Percentiles rank a stretch among this genome's conserved stretches.
Conservation (phyloP, 2,888 invertebrate species). For the Ctena decussata region DNA sequence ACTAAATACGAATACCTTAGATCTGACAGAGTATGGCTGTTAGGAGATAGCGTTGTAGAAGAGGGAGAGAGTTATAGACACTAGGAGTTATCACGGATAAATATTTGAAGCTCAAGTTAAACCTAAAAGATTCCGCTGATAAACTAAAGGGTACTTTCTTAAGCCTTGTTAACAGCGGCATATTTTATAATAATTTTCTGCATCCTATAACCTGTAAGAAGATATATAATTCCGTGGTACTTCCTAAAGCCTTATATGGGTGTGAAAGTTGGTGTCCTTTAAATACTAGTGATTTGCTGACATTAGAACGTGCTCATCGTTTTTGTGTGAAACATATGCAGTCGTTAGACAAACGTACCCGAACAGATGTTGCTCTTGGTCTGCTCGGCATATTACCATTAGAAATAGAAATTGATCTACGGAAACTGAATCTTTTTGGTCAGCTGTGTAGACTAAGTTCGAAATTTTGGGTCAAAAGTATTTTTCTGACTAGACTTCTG, state of each 20-base stretch:
- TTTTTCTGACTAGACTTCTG: constrained; percentile 6
- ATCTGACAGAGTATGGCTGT: background rate
- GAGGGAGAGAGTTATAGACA: background rate
- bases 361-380: constrained; percentile 24
- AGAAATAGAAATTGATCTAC: constrained; percentile 35
- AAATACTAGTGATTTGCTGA: background rate
- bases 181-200: background rate
- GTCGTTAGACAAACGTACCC: background rate
- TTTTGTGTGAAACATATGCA: constrained; percentile 36
- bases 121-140: constrained; percentile 8
- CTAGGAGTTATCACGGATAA: background rate
- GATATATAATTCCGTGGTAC: constrained; percentile 19
- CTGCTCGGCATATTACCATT: constrained; percentile 15
- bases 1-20: background rate
- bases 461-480: background rate
- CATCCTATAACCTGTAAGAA: constrained; percentile 23
- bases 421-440: constrained; percentile 39
- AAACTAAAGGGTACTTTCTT: constrained; percentile 8
- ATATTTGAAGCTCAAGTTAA: background rate
- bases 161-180: constrained; percentile 5
- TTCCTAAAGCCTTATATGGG: constrained; percentile 40
- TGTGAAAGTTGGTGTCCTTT: constrained; percentile 38
- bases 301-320: constrained; percentile 30
- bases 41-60: background rate
- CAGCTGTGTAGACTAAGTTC: constrained; percentile 21